These are phyloP conservation scores for Mythimna impura DNA, from an alignment of 2,888 invertebrate species.

Conservation along the genomic window DNA sequence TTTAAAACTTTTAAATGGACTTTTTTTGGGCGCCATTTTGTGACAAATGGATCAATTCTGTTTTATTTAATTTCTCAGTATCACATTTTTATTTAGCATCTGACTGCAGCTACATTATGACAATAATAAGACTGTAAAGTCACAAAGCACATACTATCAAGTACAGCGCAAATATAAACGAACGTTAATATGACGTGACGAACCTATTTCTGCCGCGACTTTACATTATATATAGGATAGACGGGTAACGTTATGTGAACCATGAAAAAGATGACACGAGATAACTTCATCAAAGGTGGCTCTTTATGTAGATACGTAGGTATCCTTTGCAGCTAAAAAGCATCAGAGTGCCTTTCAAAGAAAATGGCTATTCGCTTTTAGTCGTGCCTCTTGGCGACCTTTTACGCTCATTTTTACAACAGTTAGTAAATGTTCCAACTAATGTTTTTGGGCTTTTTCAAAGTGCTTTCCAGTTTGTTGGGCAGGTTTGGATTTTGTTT, in stretches of 20 bases:
- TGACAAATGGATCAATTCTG: neutral
- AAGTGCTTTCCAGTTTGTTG: conserved; percentile 35
- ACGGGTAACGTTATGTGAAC: conserved; percentile 54
- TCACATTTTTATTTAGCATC: neutral
- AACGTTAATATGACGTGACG: neutral
- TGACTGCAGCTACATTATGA: neutral
- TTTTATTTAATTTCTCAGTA: neutral
- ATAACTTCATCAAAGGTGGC: conserved; percentile 81
- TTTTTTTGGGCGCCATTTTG: neutral
- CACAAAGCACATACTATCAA: neutral
- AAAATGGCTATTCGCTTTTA: conserved; percentile 73
- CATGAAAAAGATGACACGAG: conserved; percentile 77
- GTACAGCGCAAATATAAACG: neutral
- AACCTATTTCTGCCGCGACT: neutral
- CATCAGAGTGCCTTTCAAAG: conserved; percentile 72
- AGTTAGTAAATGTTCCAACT: conserved; percentile 54
- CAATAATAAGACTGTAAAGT: neutral
- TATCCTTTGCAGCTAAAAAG: conserved; percentile 71
- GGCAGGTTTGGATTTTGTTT: conserved; percentile 1
- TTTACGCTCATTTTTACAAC: conserved; percentile 67
- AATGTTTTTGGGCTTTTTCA: conserved; percentile 55
- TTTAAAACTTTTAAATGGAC: neutral
- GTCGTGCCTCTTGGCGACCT: conserved; percentile 63
- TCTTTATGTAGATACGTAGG: conserved; percentile 72
- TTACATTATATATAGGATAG: conserved; percentile 2